Base-by-base conservation (phyloP, 2,113 vertebrate genomes). In the Chamaea fasciata region DNA sequence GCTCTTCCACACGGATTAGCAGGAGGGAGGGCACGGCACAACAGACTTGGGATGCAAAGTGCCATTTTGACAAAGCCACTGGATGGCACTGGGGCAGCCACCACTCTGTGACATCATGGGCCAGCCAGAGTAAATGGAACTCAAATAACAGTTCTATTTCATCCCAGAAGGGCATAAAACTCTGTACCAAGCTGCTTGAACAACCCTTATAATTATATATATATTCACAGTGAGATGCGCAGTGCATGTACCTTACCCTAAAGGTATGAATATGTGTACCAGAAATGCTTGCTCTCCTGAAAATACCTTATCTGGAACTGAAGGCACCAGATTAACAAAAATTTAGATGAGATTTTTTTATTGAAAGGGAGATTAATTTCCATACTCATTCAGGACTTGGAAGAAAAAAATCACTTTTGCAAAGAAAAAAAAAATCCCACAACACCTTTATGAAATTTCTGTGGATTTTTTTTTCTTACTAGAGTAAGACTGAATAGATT, bases 81-180 rank as follows among this genome's bases (percentile, higher is more conserved):
- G n/a, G 49, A 55, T 33, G 22, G 11, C 33, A 35, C 13, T 28
- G 31, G 30, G 50, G 31, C 50, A 62, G 75, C 21, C 55, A 78
- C 30, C 1, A 0, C 47, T 13, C 46, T 1, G 2, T 46, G 42
- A 70, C 63, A 74, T 17, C 20, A 47, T 1, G 7, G 13, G 28
- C 26, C 49, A 85, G 15, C 7, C 37, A 57, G 11, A 80, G 7
- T 6, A 76, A 35, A 15, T 21, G 33, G n/a, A 76, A 64, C 41
- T 69, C 26, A 60, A 86, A 49, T 3, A 76, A 41, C 0, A 0
- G 12, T 27, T 71, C 33, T 2, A 22, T 37, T 90, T 75, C n/a
- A 63, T 77, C 35, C 60, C 37, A 63, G 10, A 28, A 73, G 37
- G 42, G 26, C 42, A 69, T 18, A 65, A 76, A 83, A 27, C 19